Evolutionary conservation across 2,797 vertebrate species (phyloP), one percentile per base, ranked within the genome.

Genomic region (Chaetodon trifasciatus): DNA sequence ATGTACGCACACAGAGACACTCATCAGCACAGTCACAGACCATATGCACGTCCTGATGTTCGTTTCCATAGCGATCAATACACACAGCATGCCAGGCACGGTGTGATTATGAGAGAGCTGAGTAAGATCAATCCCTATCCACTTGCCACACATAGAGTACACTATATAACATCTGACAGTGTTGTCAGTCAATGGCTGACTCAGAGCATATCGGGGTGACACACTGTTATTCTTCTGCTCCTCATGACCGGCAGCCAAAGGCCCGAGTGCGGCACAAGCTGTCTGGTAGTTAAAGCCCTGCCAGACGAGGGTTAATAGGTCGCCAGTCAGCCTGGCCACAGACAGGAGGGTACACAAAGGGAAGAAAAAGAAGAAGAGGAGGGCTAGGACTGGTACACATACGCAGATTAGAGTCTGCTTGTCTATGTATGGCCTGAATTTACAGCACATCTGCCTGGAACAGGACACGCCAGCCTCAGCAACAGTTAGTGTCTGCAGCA

Each of bases 91-190:
- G 58, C 53, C 50, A 63, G 24, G 47, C 74, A 57, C 39, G 1
- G n/a, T 50, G 85, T 49, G 77, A 86, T 86, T 82, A 88, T 78
- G 68, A 81, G 68, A n/a, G 23, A 39, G 74, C 60, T 77, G 78
- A 84, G 70, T 63, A 66, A 55, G 81, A 91, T 93, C 78, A 83
- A 92, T 92, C 11, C 63, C 55, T 49, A 62, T 81, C 52, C 55
- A 49, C 61, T 78, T 63, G 65, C 40, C 68, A 13, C 56, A 75
- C 57, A 82, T 9, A 65, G 75, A 77, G 67, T 40, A 73, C 32
- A 77, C 39, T 69, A 50, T 56, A 79, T 67, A 74, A 50, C 42
- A 58, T 82, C 66, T 78, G 76, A 87, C 70, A 68, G 58, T 8
- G 5, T 10, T 78, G 77, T 70, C 74, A 82, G 83, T 89, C 73